Conservation (phyloP, 1,140 invertebrate genomes). For the Listronotus bonariensis region DNA sequence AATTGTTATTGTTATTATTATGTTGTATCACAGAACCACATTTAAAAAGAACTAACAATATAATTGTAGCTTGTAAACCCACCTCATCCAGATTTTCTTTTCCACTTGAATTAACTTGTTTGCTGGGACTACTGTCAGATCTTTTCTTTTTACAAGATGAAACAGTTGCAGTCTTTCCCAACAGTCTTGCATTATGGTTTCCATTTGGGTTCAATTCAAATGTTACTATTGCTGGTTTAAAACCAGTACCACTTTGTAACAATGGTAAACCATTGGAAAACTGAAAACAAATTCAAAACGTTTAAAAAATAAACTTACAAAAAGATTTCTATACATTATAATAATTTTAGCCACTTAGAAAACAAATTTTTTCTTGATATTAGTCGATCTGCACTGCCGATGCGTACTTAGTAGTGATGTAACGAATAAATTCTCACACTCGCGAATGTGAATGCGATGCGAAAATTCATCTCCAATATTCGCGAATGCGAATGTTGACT, state of each 20-base stretch:
- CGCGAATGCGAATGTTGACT: no score
- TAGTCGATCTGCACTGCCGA: no score
- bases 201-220: constrained; percentile 50
- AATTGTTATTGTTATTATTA: no score
- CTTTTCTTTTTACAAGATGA: constrained; percentile 40
- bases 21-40: no score
- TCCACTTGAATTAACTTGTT: constrained; percentile 40
- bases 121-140: constrained; percentile 44
- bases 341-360: no score
- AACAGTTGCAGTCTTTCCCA: constrained; percentile 31
- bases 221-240: constrained; percentile 69
- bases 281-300: constrained; percentile 57
- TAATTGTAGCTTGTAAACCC: background rate
- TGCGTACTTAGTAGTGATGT: no score
- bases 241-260: constrained; percentile 69
- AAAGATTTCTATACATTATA: no score
- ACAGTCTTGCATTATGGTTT: constrained; percentile 46
- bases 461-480: no score
- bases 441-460: no score
- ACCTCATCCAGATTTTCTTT: constrained; percentile 52
- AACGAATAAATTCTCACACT: no score
- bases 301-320: no score
- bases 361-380: no score
- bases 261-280: constrained; percentile 76
- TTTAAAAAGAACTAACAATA: constrained; percentile 11